phyloP scores from a whole-genome alignment of 2,797 vertebrate genomes.

The Sebastes glaucus region DNA sequence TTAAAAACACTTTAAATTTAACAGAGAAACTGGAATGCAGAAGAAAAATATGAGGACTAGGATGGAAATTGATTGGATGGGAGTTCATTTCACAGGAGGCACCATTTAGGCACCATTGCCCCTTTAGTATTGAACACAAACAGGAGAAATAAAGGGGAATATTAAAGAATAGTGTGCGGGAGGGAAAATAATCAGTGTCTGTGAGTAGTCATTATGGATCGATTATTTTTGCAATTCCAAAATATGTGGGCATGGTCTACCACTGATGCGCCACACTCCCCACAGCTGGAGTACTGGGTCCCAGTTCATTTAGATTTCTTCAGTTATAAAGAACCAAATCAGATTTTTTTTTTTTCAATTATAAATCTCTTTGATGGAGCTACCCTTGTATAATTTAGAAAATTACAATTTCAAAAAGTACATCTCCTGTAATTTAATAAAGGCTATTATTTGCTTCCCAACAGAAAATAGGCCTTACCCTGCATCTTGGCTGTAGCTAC shows the following conservation, averaged over 20 bases:
- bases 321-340: not conserved
- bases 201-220: not conserved
- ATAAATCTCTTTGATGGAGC: not conserved
- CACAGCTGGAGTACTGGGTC: not conserved
- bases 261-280: not conserved
- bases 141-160: not conserved
- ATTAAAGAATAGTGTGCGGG: not conserved
- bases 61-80: not conserved
- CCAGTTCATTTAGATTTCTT: not conserved
- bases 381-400: not conserved
- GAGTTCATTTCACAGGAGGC: not conserved
- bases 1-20: not conserved
- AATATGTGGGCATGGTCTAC: not conserved
- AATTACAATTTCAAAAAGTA: not conserved
- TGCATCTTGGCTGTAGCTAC: constrained; percentile 95
- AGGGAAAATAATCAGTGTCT: not conserved
- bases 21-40: not conserved
- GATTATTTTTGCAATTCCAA: not conserved
- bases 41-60: not conserved
- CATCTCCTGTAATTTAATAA: not conserved
- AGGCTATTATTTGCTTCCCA: not conserved
- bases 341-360: not conserved
- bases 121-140: not conserved
- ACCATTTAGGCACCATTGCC: not conserved
- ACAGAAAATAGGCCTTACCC: constrained; percentile 78